phyloP scores from a whole-genome alignment of 2,797 vertebrate species.

The Notoglanidium macrostoma region DNA sequence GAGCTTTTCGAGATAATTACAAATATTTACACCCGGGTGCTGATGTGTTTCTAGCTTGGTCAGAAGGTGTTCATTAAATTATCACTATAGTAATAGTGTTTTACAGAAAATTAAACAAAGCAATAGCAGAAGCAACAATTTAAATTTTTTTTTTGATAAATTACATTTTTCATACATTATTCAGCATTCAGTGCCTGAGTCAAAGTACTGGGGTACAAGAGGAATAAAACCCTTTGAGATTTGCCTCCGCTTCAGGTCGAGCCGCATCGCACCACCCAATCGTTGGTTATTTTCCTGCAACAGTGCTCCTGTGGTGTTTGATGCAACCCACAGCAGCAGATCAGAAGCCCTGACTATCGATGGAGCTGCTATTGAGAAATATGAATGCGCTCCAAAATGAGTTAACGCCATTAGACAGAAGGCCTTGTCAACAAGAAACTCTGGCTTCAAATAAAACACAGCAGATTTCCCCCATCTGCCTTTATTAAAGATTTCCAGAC shows the following conservation, averaged over 20 bases:
- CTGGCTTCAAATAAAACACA: not conserved
- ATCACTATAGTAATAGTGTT: too few relatives aligned
- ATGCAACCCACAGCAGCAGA: not conserved
- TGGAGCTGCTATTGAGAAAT: not conserved
- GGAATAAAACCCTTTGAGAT: not conserved
- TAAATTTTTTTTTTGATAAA: too few relatives aligned
- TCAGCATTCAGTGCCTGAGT: not conserved
- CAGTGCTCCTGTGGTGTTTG: too few relatives aligned
- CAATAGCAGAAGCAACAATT: not conserved
- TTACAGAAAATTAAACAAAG: too few relatives aligned
- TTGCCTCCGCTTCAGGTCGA: not conserved
- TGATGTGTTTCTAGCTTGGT: not conserved
- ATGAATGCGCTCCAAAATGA: not conserved
- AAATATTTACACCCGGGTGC: not conserved
- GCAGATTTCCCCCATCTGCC: not conserved
- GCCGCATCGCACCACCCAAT: not conserved
- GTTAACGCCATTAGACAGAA: slow-evolving; percentile 11
- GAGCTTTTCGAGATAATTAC: not conserved
- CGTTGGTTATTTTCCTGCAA: not conserved
- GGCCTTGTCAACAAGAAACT: slow-evolving; percentile 9
- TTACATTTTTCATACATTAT: too few relatives aligned
- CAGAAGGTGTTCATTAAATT: not conserved
- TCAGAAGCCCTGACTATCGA: not conserved
- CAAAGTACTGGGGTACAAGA: not conserved
- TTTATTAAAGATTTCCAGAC: slow-evolving; percentile 11